Evolutionary conservation across 2,113 vertebrate species (phyloP), one percentile per base, ranked within the genome.

Genomic region (Microcebus lehilahytsara): DNA sequence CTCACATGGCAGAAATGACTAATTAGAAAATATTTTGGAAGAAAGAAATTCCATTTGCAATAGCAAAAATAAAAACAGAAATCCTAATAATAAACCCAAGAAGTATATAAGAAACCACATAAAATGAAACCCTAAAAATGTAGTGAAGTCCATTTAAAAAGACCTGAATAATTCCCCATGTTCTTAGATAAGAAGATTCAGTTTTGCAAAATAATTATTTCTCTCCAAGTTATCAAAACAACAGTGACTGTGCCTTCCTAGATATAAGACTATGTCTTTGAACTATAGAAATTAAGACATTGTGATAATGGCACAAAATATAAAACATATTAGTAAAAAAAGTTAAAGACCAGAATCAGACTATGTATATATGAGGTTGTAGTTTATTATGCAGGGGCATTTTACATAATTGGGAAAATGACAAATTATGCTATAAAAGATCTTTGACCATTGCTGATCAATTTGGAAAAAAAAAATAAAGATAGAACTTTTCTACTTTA

Each of bases 51-150:
- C 17, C 46, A 66, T 56, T 64, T 93, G 53, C 37, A 46, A 56
- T 32, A 64, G n/a, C 22, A 56, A 85, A 89, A 72, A 85, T 78
- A 85, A 53, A 89, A 89, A 56, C 17, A 88, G 58, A 88, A 96
- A 42, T 42, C 42, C 58, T 53, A 19, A 62, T 56, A 64, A 85
- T 62, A 89, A 89, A 46, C 16, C 34, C 62, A 53, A 96, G 66
- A 85, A 93, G 56, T 71, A 3, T 64, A 62, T 13, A 79, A 25
- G 23, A 85, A 71, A 32, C 51, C 22, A 62, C 66, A 34, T 46
- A 79, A 90, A 79, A 90, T 13, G n/a, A 89, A 90, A 53, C 14
- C 30, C 25, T 85, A 79, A 79, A 78, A 93, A 64, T 32, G 7
- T 62, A 89, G 27, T n/a, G 7, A 56, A 23, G 1, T n/a, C 30